These are phyloP conservation scores for Cariama cristata DNA, from an alignment of 2,113 vertebrate species.

Conservation along the genomic window DNA sequence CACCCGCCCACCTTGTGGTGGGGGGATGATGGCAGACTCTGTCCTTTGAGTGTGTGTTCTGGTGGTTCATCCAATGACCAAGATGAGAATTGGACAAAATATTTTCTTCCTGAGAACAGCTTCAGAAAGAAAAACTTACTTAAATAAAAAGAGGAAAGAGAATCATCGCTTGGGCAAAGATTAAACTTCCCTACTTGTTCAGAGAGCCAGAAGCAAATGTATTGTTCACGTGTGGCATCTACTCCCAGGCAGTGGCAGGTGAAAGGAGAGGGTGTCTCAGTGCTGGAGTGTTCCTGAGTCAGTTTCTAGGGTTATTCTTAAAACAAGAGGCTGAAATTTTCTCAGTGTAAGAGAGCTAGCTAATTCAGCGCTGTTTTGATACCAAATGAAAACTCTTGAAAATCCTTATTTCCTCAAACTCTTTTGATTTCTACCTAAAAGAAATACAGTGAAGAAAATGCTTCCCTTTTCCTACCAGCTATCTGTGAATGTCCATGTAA, in stretches of 20 bases:
- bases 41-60: neutral
- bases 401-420: neutral
- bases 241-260: neutral
- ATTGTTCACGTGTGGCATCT: neutral
- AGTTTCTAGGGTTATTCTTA: neutral
- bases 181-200: neutral
- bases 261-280: neutral
- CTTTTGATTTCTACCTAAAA: neutral
- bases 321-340: neutral
- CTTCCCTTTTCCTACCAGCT: neutral
- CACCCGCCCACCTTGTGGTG: neutral
- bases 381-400: neutral
- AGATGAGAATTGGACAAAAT: neutral
- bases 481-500: neutral
- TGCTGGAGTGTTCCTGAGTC: neutral
- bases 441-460: neutral
- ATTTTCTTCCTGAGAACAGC: neutral
- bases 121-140: neutral
- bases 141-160: neutral
- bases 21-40: neutral
- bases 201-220: neutral
- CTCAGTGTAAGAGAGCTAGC: neutral
- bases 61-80: neutral
- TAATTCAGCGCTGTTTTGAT: neutral
- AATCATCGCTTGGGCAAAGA: neutral